A percentile compares a stretch with the other conserved stretches of the same genome.
These are phyloP conservation scores for Syrphus vitripennis DNA, from an alignment of 2,888 invertebrate species.

Conservation along the genomic window DNA sequence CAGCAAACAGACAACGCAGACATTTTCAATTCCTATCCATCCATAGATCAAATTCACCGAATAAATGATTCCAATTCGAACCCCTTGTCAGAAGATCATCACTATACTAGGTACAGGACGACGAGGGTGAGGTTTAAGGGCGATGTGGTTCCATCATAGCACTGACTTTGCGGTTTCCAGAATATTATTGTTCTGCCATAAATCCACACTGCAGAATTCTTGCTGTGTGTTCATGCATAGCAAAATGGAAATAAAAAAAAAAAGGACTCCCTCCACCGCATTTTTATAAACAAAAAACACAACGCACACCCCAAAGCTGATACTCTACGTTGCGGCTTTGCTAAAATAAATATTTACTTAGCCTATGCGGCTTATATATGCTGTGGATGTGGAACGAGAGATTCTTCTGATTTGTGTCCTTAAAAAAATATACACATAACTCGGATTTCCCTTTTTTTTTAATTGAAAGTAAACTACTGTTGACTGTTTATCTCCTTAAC, in stretches of 20 bases:
- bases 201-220: slow-evolving; percentile 40
- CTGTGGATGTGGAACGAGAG: not conserved
- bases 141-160: not conserved
- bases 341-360: slow-evolving; percentile 62
- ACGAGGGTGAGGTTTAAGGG: slow-evolving; percentile 25
- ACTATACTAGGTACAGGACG: not conserved
- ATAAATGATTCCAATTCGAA: slow-evolving; percentile 62
- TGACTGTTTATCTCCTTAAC: slow-evolving; percentile 21
- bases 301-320: slow-evolving; percentile 45
- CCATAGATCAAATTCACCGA: slow-evolving; percentile 48
- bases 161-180: slow-evolving; percentile 64
- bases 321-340: slow-evolving; percentile 30
- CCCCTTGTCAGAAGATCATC: slow-evolving; percentile 65
- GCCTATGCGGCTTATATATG: slow-evolving; percentile 62
- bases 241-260: slow-evolving; percentile 46
- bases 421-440: slow-evolving; percentile 40
- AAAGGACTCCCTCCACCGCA: slow-evolving; percentile 8
- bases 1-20: slow-evolving; percentile 11
- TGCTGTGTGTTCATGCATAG: slow-evolving; percentile 56
- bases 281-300: not conserved
- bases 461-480: slow-evolving; percentile 69
- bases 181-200: slow-evolving; percentile 69
- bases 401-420: slow-evolving; percentile 40
- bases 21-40: slow-evolving; percentile 25
- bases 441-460: slow-evolving; percentile 52